Conservation (phyloP, 64 coral and sea anemone species). For the Montipora sp. region DNA sequence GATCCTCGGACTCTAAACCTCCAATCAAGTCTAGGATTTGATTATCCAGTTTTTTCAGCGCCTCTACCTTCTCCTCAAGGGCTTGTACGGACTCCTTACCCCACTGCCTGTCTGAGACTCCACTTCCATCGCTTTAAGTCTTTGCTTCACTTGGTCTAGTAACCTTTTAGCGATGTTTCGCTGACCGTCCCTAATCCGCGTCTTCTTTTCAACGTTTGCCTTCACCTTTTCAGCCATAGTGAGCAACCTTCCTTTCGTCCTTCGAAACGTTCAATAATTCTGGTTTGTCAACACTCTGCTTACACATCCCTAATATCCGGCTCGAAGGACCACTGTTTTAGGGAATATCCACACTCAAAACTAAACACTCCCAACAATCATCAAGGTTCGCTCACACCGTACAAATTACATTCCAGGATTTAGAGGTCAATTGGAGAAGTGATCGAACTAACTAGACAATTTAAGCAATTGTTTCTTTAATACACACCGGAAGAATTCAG, state of each 20-base stretch:
- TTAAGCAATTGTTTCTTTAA: too few species aligned
- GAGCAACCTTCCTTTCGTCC: neutral
- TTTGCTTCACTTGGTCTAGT: neutral
- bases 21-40: neutral
- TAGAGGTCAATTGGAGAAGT: too few species aligned
- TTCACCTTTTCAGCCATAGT: neutral
- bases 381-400: too few species aligned
- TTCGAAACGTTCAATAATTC: too few species aligned
- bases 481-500: too few species aligned
- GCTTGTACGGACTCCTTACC: neutral
- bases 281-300: neutral
- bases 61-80: neutral
- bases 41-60: neutral
- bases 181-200: neutral
- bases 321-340: slow-evolving; percentile 36
- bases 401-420: too few species aligned
- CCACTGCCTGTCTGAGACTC: neutral
- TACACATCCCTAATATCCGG: neutral
- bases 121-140: neutral
- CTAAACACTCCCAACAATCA: neutral
- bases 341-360: neutral
- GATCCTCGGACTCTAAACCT: neutral
- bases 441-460: too few species aligned
- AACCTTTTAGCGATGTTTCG: neutral
- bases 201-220: neutral